phyloP scores from a whole-genome alignment of 2,888 invertebrate genomes.

The Drosophila colorata region DNA sequence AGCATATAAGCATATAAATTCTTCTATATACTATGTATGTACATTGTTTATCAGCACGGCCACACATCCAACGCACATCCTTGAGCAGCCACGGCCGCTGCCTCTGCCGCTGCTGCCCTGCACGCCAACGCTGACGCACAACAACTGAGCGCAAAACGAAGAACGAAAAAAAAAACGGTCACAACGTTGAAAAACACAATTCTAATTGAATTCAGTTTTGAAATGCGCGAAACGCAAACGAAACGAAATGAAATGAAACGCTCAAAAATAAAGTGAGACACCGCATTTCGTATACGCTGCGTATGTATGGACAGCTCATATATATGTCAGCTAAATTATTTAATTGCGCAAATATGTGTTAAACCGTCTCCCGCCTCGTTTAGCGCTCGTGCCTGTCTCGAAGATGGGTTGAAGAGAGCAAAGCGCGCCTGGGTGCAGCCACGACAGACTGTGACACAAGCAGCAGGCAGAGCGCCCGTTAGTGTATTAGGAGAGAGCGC shows the following conservation, averaged over 20 bases:
- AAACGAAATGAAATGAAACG: slow-evolving; percentile 52
- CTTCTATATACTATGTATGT: slow-evolving; percentile 1
- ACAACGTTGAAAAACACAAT: slow-evolving; percentile 49
- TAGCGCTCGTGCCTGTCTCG: background rate
- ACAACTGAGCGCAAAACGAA: slow-evolving; percentile 58
- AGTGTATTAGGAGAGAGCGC: slow-evolving; percentile 19
- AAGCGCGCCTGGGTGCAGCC: background rate
- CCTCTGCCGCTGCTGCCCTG: slow-evolving; percentile 33
- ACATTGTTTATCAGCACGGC: slow-evolving; percentile 40
- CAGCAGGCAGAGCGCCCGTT: background rate
- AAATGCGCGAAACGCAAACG: slow-evolving; percentile 55
- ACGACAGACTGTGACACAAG: background rate
- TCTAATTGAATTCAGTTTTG: slow-evolving; percentile 57
- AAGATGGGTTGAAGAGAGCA: no score
- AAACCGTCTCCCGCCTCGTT: slow-evolving; percentile 1
- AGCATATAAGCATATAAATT: slow-evolving; percentile 32
- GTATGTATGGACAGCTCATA: background rate
- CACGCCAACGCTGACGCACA: slow-evolving; percentile 65
- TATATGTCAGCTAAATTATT: slow-evolving; percentile 4
- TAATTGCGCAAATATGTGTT: slow-evolving; percentile 10
- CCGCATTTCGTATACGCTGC: slow-evolving; percentile 43
- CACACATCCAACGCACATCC: slow-evolving; percentile 36
- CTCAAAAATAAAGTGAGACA: slow-evolving; percentile 24
- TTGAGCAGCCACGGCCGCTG: slow-evolving; percentile 18
- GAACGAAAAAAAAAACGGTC: slow-evolving; percentile 22